Percentiles rank a stretch among this genome's conserved stretches.
Conservation (phyloP, 92 coral and sea anemone species). For the Epizoanthus fatuus region DNA sequence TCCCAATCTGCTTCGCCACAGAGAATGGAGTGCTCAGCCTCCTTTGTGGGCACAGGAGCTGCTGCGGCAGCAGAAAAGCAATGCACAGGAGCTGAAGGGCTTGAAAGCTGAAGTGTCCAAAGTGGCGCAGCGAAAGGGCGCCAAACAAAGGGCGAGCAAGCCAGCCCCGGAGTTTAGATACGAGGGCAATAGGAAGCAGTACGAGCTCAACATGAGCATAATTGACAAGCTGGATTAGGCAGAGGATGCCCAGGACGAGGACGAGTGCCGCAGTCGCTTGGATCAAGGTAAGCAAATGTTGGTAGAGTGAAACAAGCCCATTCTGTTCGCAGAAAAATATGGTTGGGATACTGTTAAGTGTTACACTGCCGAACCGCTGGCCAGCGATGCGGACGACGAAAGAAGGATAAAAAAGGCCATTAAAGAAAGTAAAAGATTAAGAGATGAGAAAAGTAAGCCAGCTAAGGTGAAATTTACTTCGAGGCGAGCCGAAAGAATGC, state of each 20-base stretch:
- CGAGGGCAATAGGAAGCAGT: constrained; percentile 62
- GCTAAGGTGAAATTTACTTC: background rate
- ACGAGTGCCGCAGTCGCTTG: background rate
- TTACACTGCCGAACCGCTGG: constrained; percentile 60
- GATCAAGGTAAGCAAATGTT: constrained; percentile 64
- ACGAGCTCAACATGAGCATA: constrained; percentile 41
- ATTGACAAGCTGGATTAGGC: constrained; percentile 47
- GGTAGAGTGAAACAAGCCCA: constrained; percentile 69
- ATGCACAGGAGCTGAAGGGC: constrained; percentile 38
- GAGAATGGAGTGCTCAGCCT: constrained; percentile 21
- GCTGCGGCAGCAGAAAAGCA: constrained; percentile 42
- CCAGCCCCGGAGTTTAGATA: constrained; percentile 49
- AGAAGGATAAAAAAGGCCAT: constrained; percentile 54
- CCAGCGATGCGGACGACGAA: constrained; percentile 68
- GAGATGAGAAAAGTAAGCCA: constrained; percentile 65
- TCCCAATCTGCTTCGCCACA: constrained; percentile 3
- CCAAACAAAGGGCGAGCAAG: constrained; percentile 5
- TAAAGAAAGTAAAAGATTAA: constrained; percentile 60
- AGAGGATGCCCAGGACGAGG: constrained; percentile 20
- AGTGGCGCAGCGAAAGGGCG: constrained; percentile 1
- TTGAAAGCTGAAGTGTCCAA: constrained; percentile 50
- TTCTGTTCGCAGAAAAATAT: constrained; percentile 66
- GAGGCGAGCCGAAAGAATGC: constrained; percentile 9
- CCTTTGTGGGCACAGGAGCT: constrained; percentile 54
- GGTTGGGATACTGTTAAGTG: constrained; percentile 53